phyloP scores from a whole-genome alignment of 2,888 invertebrate species.

The Euplexia lucipara region DNA sequence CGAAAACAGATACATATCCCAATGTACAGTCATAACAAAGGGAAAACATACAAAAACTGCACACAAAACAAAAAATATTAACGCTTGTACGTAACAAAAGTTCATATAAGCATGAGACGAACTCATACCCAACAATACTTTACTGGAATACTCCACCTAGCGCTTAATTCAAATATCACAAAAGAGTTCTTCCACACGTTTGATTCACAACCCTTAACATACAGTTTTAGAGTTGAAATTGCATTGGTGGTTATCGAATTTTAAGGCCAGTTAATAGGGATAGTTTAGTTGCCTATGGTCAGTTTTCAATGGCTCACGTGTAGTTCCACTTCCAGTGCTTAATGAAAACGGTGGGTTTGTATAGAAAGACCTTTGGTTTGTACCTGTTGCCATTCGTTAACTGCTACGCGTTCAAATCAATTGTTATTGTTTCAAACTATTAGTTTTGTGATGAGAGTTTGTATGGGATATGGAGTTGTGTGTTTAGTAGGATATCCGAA shows the following conservation, averaged over 20 bases:
- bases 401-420: conserved; percentile 42
- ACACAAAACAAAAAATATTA: conserved; percentile 54
- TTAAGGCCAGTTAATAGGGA: conserved; percentile 46
- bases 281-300: conserved; percentile 63
- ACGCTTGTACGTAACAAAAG: conserved; percentile 53
- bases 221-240: conserved; percentile 18
- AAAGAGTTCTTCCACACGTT: background rate
- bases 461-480: background rate
- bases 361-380: conserved; percentile 46
- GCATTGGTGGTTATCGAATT: conserved; percentile 8
- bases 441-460: conserved; percentile 25
- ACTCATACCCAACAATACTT: conserved; percentile 69
- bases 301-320: conserved; percentile 70
- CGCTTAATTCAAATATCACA: conserved; percentile 41
- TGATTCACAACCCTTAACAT: background rate
- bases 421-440: conserved; percentile 58
- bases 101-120: conserved; percentile 59
- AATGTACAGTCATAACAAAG: conserved; percentile 43
- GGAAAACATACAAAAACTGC: conserved; percentile 53
- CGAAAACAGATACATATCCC: conserved; percentile 21
- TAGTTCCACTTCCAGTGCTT: conserved; percentile 51
- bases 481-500: background rate
- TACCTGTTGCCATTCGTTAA: conserved; percentile 63
- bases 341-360: conserved; percentile 64
- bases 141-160: conserved; percentile 52